These are phyloP conservation scores for Urocitellus parryii DNA, from an alignment of 2,113 vertebrate genomes.

Conservation along the genomic window DNA sequence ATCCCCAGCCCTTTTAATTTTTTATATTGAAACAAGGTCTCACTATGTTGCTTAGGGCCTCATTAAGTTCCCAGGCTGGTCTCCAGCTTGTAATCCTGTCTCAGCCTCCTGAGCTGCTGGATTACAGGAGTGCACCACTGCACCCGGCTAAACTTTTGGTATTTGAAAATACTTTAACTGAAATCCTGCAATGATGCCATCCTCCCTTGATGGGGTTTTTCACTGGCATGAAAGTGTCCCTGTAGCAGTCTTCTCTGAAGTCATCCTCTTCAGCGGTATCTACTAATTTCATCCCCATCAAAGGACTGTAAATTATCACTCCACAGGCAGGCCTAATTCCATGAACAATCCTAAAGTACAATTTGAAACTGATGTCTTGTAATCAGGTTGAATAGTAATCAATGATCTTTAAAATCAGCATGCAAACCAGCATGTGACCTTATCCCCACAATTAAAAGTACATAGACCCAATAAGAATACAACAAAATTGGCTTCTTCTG, in stretches of 20 bases:
- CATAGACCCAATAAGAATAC: neutral
- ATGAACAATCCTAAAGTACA: neutral
- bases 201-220: neutral
- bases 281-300: neutral
- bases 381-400: neutral
- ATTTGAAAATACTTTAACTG: neutral
- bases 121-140: no score
- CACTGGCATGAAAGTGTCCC: neutral
- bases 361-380: neutral
- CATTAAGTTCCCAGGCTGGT: no score
- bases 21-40: no score
- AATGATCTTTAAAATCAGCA: conserved; percentile 38
- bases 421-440: conserved; percentile 28
- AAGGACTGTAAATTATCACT: neutral
- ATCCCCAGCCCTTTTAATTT: no score
- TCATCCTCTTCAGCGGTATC: neutral
- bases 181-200: neutral
- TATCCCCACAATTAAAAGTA: neutral
- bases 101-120: no score
- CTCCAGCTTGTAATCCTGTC: no score
- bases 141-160: neutral
- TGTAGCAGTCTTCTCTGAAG: neutral
- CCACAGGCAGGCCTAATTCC: neutral
- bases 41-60: no score
- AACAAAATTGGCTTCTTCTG: conserved; percentile 32